Evolutionary conservation across 2,113 vertebrate species (phyloP), one percentile per base, ranked within the genome.

Genomic region (Eudyptes chrysolophus): DNA sequence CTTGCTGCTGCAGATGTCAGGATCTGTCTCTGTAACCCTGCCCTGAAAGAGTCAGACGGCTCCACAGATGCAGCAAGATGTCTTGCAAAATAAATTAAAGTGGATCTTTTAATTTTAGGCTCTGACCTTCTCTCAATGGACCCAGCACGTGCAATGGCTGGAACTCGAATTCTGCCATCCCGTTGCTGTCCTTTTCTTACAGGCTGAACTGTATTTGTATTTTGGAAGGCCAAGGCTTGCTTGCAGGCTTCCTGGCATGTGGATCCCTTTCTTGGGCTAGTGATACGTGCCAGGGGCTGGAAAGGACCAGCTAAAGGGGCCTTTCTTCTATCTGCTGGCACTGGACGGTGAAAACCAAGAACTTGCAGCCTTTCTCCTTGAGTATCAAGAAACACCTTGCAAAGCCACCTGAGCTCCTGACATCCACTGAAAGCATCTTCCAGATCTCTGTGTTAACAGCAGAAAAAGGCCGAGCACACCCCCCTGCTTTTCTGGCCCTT

Each of bases 1-100:
- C 66, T 61, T 54, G 58, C 81, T 96, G 92, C 92, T 93, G 91
- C 82, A 88, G 87, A 74, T 89, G 94, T 90, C 93, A 95, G 79
- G 38, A 87, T 91, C 30, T 89, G 81, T 95, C 91, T 96, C 62
- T 66, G 51, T 77, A 94, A 66, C 46, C 84, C 74, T 96, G 74
- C 49, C 61, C 84, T 69, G 84, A 46, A 69, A 72, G 75, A 46
- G 72, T 84, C 5, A 27, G 80, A 26, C 0, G 3, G 87, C 87
- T 96, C 79, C 92, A 60, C 5, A 5, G 66, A 62, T 80, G 93
- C 91, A 88, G 70, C 80, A 32, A 65, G 61, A 84, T 80, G 81
- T 79, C 87, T 92, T 32, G 62, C 62, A 54, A 30, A 80, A 80
- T 62, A 89, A 96, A 90, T 88, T 60, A 21, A 94, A 72, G 29